A percentile compares a stretch with the other conserved stretches of the same genome.
Conservation (phyloP, 2,888 invertebrate species). For the Drosophila melanosoma region DNA sequence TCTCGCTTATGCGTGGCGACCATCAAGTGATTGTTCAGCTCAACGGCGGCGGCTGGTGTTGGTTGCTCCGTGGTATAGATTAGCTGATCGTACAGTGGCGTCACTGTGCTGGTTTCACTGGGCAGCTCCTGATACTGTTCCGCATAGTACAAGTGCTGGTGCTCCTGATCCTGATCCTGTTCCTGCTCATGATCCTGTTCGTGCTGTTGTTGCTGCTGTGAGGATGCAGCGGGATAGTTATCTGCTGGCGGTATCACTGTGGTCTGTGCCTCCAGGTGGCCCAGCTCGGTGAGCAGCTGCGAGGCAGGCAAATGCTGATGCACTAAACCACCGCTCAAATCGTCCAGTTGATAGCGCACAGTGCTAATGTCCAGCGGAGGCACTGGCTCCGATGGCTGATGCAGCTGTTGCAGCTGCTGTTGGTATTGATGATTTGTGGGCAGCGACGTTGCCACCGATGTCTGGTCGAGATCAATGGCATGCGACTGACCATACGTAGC, state of each 20-base stretch:
- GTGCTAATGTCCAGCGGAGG: constrained; percentile 58
- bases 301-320: constrained; percentile 79
- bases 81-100: constrained; percentile 36
- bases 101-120: constrained; percentile 41
- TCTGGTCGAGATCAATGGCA: constrained; percentile 84
- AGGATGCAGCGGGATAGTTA: constrained; percentile 77
- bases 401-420: constrained; percentile 2
- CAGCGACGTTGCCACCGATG: constrained; percentile 87
- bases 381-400: constrained; percentile 6
- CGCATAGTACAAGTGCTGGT: background rate
- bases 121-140: constrained; percentile 51
- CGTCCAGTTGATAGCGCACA: constrained; percentile 75
- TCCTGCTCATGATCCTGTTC: constrained; percentile 32
- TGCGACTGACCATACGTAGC: constrained; percentile 88
- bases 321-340: constrained; percentile 67
- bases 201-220: constrained; percentile 66
- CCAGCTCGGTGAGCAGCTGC: constrained; percentile 78
- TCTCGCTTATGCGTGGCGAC: constrained; percentile 26
- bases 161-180: constrained; percentile 7
- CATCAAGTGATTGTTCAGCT: constrained; percentile 64
- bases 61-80: constrained; percentile 50
- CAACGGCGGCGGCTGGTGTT: constrained; percentile 43
- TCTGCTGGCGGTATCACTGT: constrained; percentile 62
- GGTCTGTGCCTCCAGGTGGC: constrained; percentile 55
- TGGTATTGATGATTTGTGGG: constrained; percentile 42